Evolutionary conservation across 2,888 invertebrate species (phyloP).

Genomic region (Drosophila rubida): DNA sequence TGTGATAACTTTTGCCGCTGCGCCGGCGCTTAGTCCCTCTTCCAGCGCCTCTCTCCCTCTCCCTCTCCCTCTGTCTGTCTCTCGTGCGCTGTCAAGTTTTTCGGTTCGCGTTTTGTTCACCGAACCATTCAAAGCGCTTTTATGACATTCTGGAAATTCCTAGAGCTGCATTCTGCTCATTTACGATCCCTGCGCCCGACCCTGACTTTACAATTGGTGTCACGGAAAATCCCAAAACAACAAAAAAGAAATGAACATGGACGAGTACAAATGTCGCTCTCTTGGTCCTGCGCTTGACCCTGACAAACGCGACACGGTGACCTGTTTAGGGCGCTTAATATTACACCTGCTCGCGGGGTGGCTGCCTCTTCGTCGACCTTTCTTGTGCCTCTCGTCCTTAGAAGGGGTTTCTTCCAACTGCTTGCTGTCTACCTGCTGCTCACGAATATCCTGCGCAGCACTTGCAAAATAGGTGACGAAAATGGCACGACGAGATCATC

Average conservation of each 20-base stretch:
- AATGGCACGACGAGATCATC: neutral
- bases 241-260: neutral
- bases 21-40: constrained; percentile 50
- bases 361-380: neutral
- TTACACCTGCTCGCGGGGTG: constrained; percentile 50
- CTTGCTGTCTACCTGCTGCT: constrained; percentile 18
- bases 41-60: neutral
- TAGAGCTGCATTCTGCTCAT: constrained; percentile 30
- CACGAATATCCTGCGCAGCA: neutral
- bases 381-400: neutral
- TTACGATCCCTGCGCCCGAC: constrained; percentile 28
- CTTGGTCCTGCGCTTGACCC: constrained; percentile 9
- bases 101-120: constrained; percentile 34
- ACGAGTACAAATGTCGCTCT: neutral
- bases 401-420: constrained; percentile 38
- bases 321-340: constrained; percentile 14
- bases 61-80: neutral
- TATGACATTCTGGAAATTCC: constrained; percentile 63
- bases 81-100: constrained; percentile 17
- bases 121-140: constrained; percentile 67
- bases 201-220: constrained; percentile 53
- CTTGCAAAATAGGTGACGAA: constrained; percentile 24
- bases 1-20: constrained; percentile 79
- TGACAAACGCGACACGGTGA: neutral
- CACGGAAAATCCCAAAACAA: constrained; percentile 26